phyloP scores from a whole-genome alignment of 2,888 invertebrate genomes.

The Stegana nigrithorax region DNA sequence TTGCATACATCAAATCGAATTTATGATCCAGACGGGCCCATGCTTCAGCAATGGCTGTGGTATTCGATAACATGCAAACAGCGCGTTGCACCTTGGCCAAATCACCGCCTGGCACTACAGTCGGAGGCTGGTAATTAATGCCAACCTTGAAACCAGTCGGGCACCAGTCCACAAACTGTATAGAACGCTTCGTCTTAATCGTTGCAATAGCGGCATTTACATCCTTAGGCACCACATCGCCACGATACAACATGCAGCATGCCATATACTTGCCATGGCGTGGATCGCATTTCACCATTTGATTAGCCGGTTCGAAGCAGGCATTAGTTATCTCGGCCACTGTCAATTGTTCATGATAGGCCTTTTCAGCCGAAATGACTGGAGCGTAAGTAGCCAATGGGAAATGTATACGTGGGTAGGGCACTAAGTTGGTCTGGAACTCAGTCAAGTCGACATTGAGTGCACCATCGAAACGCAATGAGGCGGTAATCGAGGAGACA shows the following conservation, averaged over 20 bases:
- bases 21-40: slow-evolving; percentile 96
- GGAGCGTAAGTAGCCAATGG: slow-evolving; percentile 92
- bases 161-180: slow-evolving; percentile 91
- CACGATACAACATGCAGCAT: slow-evolving; percentile 92
- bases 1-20: slow-evolving; percentile 96
- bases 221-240: slow-evolving; percentile 93
- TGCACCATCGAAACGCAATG: slow-evolving; percentile 91
- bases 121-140: slow-evolving; percentile 90
- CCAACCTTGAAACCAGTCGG: slow-evolving; percentile 87
- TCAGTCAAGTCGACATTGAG: slow-evolving; percentile 93
- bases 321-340: slow-evolving; percentile 94
- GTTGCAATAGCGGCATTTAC: slow-evolving; percentile 93
- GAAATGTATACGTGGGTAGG: slow-evolving; percentile 95
- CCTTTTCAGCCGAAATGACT: slow-evolving; percentile 92
- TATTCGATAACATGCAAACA: slow-evolving; percentile 97
- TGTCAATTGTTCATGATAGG: slow-evolving; percentile 90
- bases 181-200: slow-evolving; percentile 93
- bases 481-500: slow-evolving; percentile 93
- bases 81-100: slow-evolving; percentile 93
- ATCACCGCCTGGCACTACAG: slow-evolving; percentile 92
- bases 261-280: slow-evolving; percentile 94
- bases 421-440: slow-evolving; percentile 93
- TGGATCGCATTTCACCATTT: slow-evolving; percentile 94
- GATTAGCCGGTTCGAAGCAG: slow-evolving; percentile 95
- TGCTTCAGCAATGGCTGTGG: slow-evolving; percentile 95